A percentile compares a stretch with the other conserved stretches of the same genome.
Evolutionary conservation across 2,113 vertebrate genomes (phyloP).

Genomic region (Parotia lawesii): DNA sequence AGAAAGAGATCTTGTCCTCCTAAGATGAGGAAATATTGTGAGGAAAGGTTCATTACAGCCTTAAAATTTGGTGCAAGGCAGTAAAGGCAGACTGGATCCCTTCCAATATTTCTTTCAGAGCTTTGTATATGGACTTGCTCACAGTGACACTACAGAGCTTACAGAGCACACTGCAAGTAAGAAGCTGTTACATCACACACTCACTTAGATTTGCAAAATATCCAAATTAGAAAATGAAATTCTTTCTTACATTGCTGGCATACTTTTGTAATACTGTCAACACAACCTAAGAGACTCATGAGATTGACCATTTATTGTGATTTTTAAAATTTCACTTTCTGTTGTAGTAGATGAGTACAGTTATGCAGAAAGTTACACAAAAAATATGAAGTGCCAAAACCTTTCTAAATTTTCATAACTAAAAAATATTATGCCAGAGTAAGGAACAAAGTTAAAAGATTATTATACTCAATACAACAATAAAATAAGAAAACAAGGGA

Average conservation of each 20-base stretch:
- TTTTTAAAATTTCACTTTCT: neutral
- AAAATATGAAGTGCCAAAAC: neutral
- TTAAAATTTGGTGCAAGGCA: neutral
- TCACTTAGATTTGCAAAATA: neutral
- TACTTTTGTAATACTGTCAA: neutral
- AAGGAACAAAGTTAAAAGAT: neutral
- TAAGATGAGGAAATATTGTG: neutral
- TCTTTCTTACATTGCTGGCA: neutral
- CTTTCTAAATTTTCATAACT: neutral
- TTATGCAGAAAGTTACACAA: slow-evolving; percentile 3
- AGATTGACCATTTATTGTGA: neutral
- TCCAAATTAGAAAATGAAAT: neutral
- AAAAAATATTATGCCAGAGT: neutral
- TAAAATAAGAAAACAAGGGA: neutral
- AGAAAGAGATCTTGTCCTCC: neutral
- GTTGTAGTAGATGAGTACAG: neutral
- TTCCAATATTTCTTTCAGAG: neutral
- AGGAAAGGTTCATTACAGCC: neutral
- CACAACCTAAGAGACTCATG: neutral
- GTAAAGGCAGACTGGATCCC: neutral
- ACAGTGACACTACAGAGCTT: neutral
- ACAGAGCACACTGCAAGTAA: neutral
- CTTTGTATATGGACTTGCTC: neutral
- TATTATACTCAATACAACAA: neutral
- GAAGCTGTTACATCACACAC: neutral